These are phyloP conservation scores for Drosophila buzzatii DNA, from an alignment of 2,888 invertebrate genomes.

Conservation along the genomic window DNA sequence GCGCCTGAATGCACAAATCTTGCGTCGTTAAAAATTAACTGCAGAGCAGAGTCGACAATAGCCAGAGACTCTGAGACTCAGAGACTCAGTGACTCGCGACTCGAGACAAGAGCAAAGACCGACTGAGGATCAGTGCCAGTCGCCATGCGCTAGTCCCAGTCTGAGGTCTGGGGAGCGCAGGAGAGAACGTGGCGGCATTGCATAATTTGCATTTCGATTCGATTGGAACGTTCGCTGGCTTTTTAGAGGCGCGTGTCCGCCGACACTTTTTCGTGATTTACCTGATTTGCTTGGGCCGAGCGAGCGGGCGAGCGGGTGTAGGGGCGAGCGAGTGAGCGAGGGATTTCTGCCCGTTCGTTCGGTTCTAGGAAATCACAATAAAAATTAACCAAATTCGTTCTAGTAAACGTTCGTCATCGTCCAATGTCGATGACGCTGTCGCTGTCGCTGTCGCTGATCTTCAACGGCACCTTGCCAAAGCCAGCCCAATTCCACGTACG, in stretches of 20 bases:
- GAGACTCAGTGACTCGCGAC: not conserved
- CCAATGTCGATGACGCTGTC: conserved; percentile 40
- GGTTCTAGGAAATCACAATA: conserved; percentile 82
- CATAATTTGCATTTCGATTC: conserved; percentile 85
- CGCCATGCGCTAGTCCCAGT: conserved; percentile 2
- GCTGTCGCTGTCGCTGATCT: conserved; percentile 32
- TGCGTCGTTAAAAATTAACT: conserved; percentile 77
- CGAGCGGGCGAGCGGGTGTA: not conserved
- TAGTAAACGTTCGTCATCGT: conserved; percentile 75
- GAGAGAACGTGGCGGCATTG: conserved; percentile 61
- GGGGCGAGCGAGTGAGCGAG: conserved; percentile 1
- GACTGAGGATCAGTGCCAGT: conserved; percentile 32
- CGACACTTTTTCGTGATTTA: conserved; percentile 83
- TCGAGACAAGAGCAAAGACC: conserved; percentile 10
- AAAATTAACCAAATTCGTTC: conserved; percentile 80
- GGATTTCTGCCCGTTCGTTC: conserved; percentile 30
- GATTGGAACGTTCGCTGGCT: conserved; percentile 77
- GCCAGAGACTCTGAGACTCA: conserved; percentile 11
- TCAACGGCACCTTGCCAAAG: conserved; percentile 56
- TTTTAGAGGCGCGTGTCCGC: conserved; percentile 84
- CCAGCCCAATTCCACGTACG: conserved; percentile 70
- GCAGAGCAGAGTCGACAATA: conserved; percentile 43
- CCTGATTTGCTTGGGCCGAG: conserved; percentile 69
- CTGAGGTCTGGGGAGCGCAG: conserved; percentile 11
- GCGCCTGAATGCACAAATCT: conserved; percentile 81